Evolutionary conservation across 2,797 vertebrate genomes (phyloP), one percentile per base, ranked within the genome.

Genomic region (Malurus leucopterus): DNA sequence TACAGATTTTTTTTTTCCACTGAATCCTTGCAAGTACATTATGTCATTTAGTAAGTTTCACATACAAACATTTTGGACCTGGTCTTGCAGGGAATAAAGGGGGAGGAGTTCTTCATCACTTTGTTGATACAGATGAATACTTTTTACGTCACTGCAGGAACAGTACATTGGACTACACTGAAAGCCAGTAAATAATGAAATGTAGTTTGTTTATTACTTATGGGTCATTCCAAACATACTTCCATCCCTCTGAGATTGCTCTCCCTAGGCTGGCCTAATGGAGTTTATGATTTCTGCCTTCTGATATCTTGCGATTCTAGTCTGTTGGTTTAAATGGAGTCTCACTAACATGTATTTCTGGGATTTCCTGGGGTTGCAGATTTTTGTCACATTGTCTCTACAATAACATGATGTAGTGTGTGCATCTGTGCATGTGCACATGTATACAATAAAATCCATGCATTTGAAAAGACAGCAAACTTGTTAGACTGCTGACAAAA

Each of bases 341-440:
- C 29, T 63, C 55, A 46, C 13, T 76, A 72, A 58, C 0, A 1
- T 40, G 2, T 13, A 22, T 81, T 81, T 86, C 53, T 38, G 62
- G 50, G 51, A 7, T 51, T 88, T 69, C 59, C 29, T 43, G 27
- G 32, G 3, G 29, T 62, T 76, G 18, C 11, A 30, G 3, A 22
- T 81, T 46, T 62, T 47, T 79, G 15, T 46, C 65, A 34, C 11
- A 2, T 78, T 59, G 4, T 71, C 17, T 69, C 17, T 73, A 18
- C 17, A 76, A 1, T 27, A n/a, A 29, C 22, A 14, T 5, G 13
- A 14, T 2, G 0, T 64, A 30, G n/a, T 88, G 4, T 47, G 10
- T 61, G 26, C 20, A 8, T 61, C 61, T 74, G 26, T 29, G 34
- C 23, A 21, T 41, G 8, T 53, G 54, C 4, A 4, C 4, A 1